These are phyloP conservation scores for Parazoanthus swiftii DNA, from an alignment of 92 coral and sea anemone genomes.

Conservation along the genomic window DNA sequence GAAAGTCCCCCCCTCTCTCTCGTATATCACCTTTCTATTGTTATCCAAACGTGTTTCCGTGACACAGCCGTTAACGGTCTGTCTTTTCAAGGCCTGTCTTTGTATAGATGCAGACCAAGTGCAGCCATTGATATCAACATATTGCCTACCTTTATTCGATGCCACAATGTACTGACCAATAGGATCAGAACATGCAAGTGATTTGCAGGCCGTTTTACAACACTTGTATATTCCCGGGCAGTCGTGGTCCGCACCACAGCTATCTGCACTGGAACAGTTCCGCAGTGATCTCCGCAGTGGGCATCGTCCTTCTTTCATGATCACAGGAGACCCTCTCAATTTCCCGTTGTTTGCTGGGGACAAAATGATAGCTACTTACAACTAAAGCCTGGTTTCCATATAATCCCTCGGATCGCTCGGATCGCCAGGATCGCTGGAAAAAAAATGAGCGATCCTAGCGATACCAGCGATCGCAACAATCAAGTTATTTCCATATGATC, in stretches of 20 bases:
- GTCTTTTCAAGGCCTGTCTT: too few species aligned
- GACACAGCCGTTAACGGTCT: too few species aligned
- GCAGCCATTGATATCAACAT: not conserved
- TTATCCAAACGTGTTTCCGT: too few species aligned
- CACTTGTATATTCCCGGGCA: slow-evolving; percentile 64
- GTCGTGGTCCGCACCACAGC: slow-evolving; percentile 53
- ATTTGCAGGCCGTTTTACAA: slow-evolving; percentile 65
- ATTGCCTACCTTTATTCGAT: slow-evolving; percentile 52
- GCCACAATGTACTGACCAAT: slow-evolving; percentile 26
- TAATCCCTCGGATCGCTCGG: too few species aligned
- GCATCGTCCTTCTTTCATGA: slow-evolving; percentile 52
- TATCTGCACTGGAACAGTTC: slow-evolving; percentile 44
- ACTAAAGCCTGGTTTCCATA: too few species aligned
- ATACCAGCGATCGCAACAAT: too few species aligned
- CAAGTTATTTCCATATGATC: too few species aligned
- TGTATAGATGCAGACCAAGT: too few species aligned
- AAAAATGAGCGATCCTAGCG: too few species aligned
- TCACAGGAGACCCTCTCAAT: not conserved
- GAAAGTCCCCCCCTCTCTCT: too few species aligned
- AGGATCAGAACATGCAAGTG: slow-evolving; percentile 55
- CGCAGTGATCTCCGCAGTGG: slow-evolving; percentile 44
- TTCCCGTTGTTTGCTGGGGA: not conserved
- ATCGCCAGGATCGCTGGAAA: too few species aligned
- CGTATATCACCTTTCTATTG: too few species aligned
- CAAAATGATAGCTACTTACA: not conserved